Base-by-base conservation (phyloP, 2,113 vertebrate species). In the Tachysurus vachellii region DNA sequence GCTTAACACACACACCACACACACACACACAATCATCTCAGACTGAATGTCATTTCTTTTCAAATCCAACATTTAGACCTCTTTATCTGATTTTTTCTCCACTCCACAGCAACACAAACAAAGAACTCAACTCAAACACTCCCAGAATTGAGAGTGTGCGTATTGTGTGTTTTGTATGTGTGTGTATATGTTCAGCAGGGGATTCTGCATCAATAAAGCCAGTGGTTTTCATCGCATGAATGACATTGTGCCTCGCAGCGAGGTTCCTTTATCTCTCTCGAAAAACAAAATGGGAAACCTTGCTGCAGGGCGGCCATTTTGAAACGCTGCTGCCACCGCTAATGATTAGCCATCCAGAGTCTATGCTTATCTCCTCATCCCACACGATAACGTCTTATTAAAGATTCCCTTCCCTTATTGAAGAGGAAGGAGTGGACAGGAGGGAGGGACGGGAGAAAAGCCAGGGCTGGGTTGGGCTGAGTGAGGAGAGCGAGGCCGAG, bases 241-340 rank as follows among this genome's bases (percentile, higher is more conserved):
- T 85, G 59, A 57, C 77, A 53, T 86, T 88, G 87, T 83, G 88
- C 61, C 75, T 70, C 42, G 57, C 64, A 54, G 83, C 26, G 64
- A 53, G 87, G 87, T 62, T 57, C 28, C 21, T 87, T 91, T 80
- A 86, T 91, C 86, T 82, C 85, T 87, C 87, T 76, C 13, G 56
- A 86, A 59, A 87, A 88, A 88, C 90, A 91, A 91, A 88, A 88
- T 68, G 85, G 88, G 66, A 88, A 84, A 54, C 82, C 81, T 76
- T 85, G 88, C 86, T 73, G 71, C 68, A 85, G 82, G 86, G 80
- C 73, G 47, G 84, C 84, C 81, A 88, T 85, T 90, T 88, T 88
- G 81, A 68, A 85, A 86, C 42, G 80, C 42, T 17, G 56, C 82
- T 56, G 59, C 26, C 44, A 44, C 80, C 77, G 86, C 85, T 91